phyloP scores from a whole-genome alignment of 2,113 vertebrate genomes.

The Argyrosomus japonicus region DNA sequence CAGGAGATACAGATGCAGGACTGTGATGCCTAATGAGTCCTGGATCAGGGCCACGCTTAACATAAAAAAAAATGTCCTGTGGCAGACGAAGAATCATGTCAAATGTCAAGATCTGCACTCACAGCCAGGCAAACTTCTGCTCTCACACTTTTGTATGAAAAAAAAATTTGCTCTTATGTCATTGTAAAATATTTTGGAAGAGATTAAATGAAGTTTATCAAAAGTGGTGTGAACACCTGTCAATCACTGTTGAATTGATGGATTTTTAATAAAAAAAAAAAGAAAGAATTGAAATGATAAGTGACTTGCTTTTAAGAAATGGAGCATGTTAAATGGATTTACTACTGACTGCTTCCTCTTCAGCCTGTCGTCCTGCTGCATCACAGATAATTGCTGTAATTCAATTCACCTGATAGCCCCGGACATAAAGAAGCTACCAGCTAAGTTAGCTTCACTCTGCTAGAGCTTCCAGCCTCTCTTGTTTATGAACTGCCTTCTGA shows the following conservation, averaged over 20 bases:
- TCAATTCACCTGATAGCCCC: conserved; percentile 46
- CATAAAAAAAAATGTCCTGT: not conserved
- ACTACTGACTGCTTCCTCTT: not conserved
- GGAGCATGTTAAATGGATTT: not conserved
- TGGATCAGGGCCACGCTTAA: not conserved
- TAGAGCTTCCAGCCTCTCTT: not conserved
- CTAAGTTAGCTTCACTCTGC: not conserved
- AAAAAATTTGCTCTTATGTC: conserved; percentile 55
- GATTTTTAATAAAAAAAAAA: conserved; percentile 70
- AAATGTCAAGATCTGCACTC: not conserved
- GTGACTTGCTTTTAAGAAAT: conserved; percentile 1
- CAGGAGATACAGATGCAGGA: not conserved
- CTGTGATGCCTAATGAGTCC: not conserved
- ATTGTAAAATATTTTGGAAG: conserved; percentile 79
- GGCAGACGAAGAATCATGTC: conserved; percentile 6
- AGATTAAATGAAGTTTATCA: conserved; percentile 75
- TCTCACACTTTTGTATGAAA: conserved; percentile 60
- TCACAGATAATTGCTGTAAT: conserved; percentile 48
- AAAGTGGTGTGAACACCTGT: conserved; percentile 71
- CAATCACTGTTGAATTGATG: conserved; percentile 77
- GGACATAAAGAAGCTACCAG: not conserved
- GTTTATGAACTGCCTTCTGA: not conserved
- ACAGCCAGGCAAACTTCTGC: conserved; percentile 31
- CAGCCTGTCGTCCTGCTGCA: not conserved
- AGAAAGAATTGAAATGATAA: not conserved